These are phyloP conservation scores for Limenitis camilla DNA, from an alignment of 2,888 invertebrate species.

Conservation along the genomic window DNA sequence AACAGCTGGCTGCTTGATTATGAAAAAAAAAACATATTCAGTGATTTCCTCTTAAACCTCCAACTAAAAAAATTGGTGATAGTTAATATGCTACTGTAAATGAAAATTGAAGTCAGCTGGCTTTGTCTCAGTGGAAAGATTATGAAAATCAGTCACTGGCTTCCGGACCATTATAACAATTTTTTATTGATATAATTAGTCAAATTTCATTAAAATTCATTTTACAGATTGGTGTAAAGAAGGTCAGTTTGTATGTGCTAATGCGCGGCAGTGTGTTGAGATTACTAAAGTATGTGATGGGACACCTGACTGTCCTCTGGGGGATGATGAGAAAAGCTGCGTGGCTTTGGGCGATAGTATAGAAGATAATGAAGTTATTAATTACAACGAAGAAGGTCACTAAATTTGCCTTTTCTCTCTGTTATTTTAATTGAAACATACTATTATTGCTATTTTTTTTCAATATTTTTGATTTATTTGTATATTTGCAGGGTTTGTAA, in stretches of 20 bases:
- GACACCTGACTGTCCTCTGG: conserved; percentile 79
- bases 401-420: background rate
- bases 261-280: conserved; percentile 80
- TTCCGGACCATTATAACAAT: no score
- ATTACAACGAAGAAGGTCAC: conserved; percentile 77
- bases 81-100: no score
- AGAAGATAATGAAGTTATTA: conserved; percentile 73
- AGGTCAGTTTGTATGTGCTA: conserved; percentile 83
- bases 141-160: no score
- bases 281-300: conserved; percentile 81
- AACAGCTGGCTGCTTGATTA: no score
- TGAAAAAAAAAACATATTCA: no score
- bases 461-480: conserved; percentile 15
- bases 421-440: no score
- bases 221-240: conserved; percentile 82
- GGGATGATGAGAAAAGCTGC: conserved; percentile 85
- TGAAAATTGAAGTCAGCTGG: no score
- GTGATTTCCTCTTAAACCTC: no score
- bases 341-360: conserved; percentile 76
- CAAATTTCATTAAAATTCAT: background rate
- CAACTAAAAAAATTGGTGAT: no score
- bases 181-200: background rate
- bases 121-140: no score
- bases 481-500: conserved; percentile 75
- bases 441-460: background rate